Base-by-base conservation (phyloP, 1,140 invertebrate species). In the Dendroctonus ponderosae region DNA sequence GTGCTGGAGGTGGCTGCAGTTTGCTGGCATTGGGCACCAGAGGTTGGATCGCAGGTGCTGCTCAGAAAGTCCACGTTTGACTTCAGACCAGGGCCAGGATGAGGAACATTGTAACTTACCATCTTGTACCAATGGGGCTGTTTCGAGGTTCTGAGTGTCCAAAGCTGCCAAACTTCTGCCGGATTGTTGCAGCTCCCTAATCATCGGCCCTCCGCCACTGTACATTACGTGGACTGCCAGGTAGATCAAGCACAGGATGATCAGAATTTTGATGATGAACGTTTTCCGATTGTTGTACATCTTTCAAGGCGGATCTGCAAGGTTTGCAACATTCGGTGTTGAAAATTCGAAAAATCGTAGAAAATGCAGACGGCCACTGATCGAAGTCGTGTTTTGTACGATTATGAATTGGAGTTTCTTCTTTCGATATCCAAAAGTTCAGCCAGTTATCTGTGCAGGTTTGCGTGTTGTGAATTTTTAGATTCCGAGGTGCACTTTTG, bases 111-210 rank as follows among this genome's bases (percentile, higher is more conserved):
- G 53, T 40, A 40, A 44, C 52, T 67, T 54, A 67, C 65, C 57
- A 59, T 73, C 70, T 56, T 72, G 68, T 7, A 66, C 44, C 6
- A 68, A 40, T 11, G 68, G 41, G n/a, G 37, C 42, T 7, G 49
- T 9, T 8, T 68, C 66, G 6, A 68, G 14, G 49, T 61, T 69
- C 38, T 62, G 59, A 12, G 51, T 66, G 46, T 77, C 76, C 40
- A 78, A 52, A 41, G 73, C 73, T 5, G 76, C 77, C 39, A 78
- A 57, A 70, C 76, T 78, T 40, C 77, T 68, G 0, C 77, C 77
- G 5, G 75, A 75, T 50, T 78, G 75, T 51, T 78, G 77, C 61
- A 78, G 62, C 56, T 77, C 73, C 9, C 75, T 69, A 48, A 77
- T 77, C 39, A 77, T 70, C 6, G 74, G 66, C n/a, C 68, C 71